These are phyloP conservation scores for Phortica variegata DNA, from an alignment of 1,140 invertebrate species.

Conservation along the genomic window DNA sequence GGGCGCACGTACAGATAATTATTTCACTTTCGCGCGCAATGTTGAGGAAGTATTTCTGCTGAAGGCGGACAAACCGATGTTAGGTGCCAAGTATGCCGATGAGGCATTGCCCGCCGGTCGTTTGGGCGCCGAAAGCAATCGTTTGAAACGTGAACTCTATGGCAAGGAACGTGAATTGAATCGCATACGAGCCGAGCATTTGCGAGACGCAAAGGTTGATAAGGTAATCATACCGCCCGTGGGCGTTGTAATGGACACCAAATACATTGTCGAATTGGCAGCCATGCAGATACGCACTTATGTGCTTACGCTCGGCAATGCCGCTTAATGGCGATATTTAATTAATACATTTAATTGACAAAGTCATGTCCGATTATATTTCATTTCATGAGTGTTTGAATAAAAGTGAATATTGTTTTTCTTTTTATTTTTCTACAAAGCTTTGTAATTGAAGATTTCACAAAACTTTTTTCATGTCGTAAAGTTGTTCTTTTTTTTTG, in stretches of 20 bases:
- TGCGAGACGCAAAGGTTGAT: neutral
- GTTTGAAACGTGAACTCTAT: conserved; percentile 23
- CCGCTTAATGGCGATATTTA: too few species aligned
- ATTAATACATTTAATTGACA: too few species aligned
- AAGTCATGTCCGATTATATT: too few species aligned
- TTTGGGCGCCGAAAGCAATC: conserved; percentile 40
- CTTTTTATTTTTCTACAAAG: too few species aligned
- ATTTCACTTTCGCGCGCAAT: conserved; percentile 18
- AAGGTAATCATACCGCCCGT: neutral
- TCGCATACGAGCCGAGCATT: conserved; percentile 11
- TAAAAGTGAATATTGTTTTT: too few species aligned
- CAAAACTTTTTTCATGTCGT: too few species aligned
- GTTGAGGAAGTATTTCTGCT: conserved; percentile 23
- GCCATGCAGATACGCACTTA: conserved; percentile 52
- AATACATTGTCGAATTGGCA: conserved; percentile 38
- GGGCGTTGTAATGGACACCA: conserved; percentile 1
- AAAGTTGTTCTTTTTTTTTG: too few species aligned
- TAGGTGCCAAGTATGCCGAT: conserved; percentile 22
- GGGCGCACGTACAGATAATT: conserved; percentile 17
- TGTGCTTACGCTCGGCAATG: too few species aligned
- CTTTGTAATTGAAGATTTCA: too few species aligned
- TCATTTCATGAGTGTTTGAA: too few species aligned
- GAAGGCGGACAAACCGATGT: conserved; percentile 17
- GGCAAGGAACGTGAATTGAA: conserved; percentile 7
- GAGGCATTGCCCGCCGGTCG: conserved; percentile 20